Evolutionary conservation across 2,797 vertebrate genomes (phyloP), one percentile per base, ranked within the genome.

Genomic region (Gorsachius magnificus): DNA sequence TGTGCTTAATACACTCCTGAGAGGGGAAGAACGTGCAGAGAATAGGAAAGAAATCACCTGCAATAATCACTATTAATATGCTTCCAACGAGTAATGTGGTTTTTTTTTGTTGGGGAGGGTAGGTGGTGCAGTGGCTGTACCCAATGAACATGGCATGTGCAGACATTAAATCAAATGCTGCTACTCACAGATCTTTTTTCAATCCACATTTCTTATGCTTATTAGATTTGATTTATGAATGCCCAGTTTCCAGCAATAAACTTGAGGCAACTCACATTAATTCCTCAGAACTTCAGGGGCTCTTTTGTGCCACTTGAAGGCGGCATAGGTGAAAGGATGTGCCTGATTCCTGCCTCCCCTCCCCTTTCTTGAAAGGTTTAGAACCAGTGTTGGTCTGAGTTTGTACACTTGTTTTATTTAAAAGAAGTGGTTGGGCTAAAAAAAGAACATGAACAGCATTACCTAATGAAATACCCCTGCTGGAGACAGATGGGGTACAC

Each of bases 61-160:
- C 20, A 74, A 50, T 12, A 91, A 68, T 21, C 46, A 38, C 38
- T 74, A 10, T 20, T 53, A 64, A 26, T 35, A 35, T 31, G 13
- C 28, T 28, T 70, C 50, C 57, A 70, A 25, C 29, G 35, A 51
- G 24, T 43, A 26, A 6, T 61, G 28, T 2, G 17, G n/a, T 16
- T 29, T 29, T 51, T 82, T 14, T 41, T 41, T 41, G 41, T 41
- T 50, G 51, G 16, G 36, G 35, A 48, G 16, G n/a, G 46, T 50
- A 43, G 71, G 38, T 5, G 16, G 48, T 51, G 63, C 50, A 54
- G 35, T 31, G 36, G 56, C 69, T 45, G 3, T 26, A 57, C 36
- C 21, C 3, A 33, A 18, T 4, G 26, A 16, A 25, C 15, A 28
- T 5, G 35, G 33, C 50, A 69, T 0, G 1, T 16, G 13, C 21